Evolutionary conservation across 1,140 invertebrate genomes (phyloP).

Genomic region (Panagrolaimus sp.): DNA sequence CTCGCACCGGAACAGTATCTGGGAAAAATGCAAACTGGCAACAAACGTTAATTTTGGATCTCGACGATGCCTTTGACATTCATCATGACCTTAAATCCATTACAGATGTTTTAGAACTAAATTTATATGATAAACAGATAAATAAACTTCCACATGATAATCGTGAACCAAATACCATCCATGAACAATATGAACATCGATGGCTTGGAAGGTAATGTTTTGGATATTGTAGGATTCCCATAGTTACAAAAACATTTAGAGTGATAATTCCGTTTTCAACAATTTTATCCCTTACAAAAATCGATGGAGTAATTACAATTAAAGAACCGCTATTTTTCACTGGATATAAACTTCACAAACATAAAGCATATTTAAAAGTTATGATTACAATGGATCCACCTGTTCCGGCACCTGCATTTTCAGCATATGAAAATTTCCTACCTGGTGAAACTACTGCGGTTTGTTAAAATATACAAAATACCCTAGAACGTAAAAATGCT

Average conservation of each 20-base stretch:
- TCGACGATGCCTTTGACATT: constrained; percentile 17
- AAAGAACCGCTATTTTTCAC: constrained; percentile 30
- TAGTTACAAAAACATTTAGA: too few species aligned
- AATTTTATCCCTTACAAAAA: constrained; percentile 29
- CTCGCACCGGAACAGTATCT: constrained; percentile 24
- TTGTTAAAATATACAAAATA: background rate
- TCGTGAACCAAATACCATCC: constrained; percentile 39
- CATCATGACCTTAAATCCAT: background rate
- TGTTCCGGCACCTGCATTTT: constrained; percentile 10
- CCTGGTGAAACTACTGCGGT: background rate
- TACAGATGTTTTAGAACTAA: constrained; percentile 23
- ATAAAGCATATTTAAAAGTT: constrained; percentile 15
- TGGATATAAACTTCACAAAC: constrained; percentile 32
- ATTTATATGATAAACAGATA: constrained; percentile 31
- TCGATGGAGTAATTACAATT: constrained; percentile 36
- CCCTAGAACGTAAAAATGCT: background rate
- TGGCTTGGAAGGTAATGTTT: constrained; percentile 31
- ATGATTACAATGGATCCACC: constrained; percentile 41
- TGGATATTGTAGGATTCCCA: too few species aligned
- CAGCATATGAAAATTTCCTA: background rate
- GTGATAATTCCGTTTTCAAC: constrained; percentile 30
- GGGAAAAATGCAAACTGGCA: constrained; percentile 40
- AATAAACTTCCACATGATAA: constrained; percentile 30
- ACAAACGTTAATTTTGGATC: constrained; percentile 37
- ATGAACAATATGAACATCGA: constrained; percentile 30